Evolutionary conservation across 2,113 vertebrate species (phyloP), one percentile per base, ranked within the genome.

Genomic region (Chloroceryle aenea): DNA sequence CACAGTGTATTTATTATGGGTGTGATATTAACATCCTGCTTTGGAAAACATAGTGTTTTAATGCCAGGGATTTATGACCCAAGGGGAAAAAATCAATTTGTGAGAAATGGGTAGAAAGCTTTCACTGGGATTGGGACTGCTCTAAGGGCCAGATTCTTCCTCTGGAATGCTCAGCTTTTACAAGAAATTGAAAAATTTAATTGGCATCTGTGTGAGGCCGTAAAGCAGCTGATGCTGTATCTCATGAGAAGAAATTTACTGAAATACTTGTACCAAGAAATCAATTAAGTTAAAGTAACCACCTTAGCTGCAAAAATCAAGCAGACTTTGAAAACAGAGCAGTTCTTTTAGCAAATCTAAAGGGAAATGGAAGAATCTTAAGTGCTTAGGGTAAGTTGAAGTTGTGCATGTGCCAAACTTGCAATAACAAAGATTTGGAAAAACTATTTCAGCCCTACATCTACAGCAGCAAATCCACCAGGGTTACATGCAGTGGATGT

Each of bases 281-380:
- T 67, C 15, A 48, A 2, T 67, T 48, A 40, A 64, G 21, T 56
- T 92, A 62, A 77, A 89, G 55, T 30, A 68, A 61, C 26, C 6
- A 55, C 77, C 40, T 76, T 56, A n/a, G 67, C 72, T 84, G 36
- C 59, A 73, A 66, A 91, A 77, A 61, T 69, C 23, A 69, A 80
- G 55, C 43, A 72, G 58, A 18, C 0, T 0, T 50, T 25, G 13
- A 50, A 25, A 50, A 26, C 25, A 50, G 25, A 50, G 48, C 23
- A 50, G 23, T 79, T 80, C 32, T 63, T 68, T 64, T 56, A 69
- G 53, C 36, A 89, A 73, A 76, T 76, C 42, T 50, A 18, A 83
- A 83, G 15, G 34, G 43, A 86, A 75, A 64, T 17, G 6, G 42
- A 85, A 73, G 53, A 79, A 21, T 64, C 38, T 59, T 13, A 56